Percentiles rank a stretch among this genome's conserved stretches.
phyloP scores from a whole-genome alignment of 2,888 invertebrate species.

The Eupithecia exiguata region DNA sequence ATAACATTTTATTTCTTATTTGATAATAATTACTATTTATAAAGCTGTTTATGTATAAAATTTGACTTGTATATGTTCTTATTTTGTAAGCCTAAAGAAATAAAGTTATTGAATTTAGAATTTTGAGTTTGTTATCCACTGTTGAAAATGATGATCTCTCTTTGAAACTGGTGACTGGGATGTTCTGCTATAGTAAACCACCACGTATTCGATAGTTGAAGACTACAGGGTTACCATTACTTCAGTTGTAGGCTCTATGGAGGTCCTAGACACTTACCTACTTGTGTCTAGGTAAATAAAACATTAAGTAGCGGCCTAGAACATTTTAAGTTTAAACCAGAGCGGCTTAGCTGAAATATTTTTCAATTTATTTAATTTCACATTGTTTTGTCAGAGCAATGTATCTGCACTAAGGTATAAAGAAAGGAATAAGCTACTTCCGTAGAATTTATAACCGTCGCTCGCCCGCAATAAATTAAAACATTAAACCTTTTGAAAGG shows the following conservation, averaged over 20 bases:
- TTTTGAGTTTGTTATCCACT: neutral
- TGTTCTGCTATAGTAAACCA: neutral
- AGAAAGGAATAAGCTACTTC: slow-evolving; percentile 47
- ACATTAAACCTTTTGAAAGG: slow-evolving; percentile 61
- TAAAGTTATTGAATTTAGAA: too few species aligned
- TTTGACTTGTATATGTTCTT: too few species aligned
- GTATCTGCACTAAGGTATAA: slow-evolving; percentile 36
- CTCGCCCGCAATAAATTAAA: slow-evolving; percentile 66
- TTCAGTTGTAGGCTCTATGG: neutral
- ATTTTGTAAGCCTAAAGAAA: too few species aligned
- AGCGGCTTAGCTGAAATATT: neutral
- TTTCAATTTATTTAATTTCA: neutral
- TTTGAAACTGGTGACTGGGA: neutral
- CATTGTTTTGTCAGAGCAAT: slow-evolving; percentile 29
- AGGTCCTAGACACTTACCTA: neutral
- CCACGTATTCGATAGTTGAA: neutral
- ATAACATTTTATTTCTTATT: too few species aligned
- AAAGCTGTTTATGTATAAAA: too few species aligned
- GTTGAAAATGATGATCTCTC: neutral
- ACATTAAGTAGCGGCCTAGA: neutral
- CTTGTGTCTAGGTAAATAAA: neutral
- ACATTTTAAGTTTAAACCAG: neutral
- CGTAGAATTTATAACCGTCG: slow-evolving; percentile 61
- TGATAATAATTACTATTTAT: too few species aligned
- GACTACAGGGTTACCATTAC: neutral